Percentiles rank a stretch among this genome's conserved stretches.
phyloP scores from a whole-genome alignment of 2,888 invertebrate genomes.

The Macaria notata region DNA sequence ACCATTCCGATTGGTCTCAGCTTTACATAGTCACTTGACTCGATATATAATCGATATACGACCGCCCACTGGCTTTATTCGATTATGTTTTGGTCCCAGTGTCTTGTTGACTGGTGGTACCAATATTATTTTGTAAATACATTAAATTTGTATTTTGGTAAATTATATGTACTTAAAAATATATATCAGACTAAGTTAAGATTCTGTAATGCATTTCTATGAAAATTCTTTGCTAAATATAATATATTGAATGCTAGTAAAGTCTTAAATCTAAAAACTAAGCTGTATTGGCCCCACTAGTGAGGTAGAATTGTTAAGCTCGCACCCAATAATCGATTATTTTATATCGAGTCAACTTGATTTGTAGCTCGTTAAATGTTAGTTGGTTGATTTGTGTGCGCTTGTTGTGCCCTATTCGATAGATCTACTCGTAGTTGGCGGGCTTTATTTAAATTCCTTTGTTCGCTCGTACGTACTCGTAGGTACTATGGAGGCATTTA shows the following conservation, averaged over 20 bases:
- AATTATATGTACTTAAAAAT: too few species aligned
- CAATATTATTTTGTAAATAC: too few species aligned
- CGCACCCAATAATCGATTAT: constrained; percentile 32
- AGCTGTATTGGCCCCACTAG: too few species aligned
- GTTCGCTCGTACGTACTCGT: constrained; percentile 1
- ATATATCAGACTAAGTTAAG: too few species aligned
- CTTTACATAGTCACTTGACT: constrained; percentile 35
- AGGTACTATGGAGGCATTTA: too few species aligned
- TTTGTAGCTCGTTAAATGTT: constrained; percentile 21
- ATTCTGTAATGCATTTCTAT: too few species aligned
- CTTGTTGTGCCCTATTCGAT: constrained; percentile 13
- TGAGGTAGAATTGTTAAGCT: constrained; percentile 15
- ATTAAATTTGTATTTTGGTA: too few species aligned
- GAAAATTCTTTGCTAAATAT: too few species aligned
- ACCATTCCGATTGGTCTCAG: constrained; percentile 58
- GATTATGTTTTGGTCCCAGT: constrained; percentile 4
- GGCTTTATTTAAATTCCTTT: constrained; percentile 11
- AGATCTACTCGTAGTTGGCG: not conserved
- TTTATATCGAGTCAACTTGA: constrained; percentile 18
- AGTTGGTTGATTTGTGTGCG: constrained; percentile 24
- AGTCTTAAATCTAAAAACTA: too few species aligned
- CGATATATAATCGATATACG: constrained; percentile 41
- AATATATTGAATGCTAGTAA: too few species aligned
- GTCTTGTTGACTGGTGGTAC: too few species aligned
- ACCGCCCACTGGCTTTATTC: constrained; percentile 35